Evolutionary conservation across 2,797 vertebrate genomes (phyloP).

Genomic region (Pseudochirops corinnae): DNA sequence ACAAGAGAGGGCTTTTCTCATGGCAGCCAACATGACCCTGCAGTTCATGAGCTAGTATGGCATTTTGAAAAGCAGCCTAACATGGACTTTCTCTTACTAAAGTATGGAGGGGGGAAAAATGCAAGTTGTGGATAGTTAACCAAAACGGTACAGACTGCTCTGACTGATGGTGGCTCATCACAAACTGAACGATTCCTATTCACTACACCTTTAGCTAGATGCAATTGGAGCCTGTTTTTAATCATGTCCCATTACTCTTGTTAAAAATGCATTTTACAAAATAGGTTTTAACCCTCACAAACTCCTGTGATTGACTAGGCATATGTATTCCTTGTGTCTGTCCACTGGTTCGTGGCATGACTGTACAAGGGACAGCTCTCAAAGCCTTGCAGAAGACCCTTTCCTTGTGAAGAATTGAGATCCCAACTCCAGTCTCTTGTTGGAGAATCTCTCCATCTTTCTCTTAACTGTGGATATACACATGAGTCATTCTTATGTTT

Average conservation of each 20-base stretch:
- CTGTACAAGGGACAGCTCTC: background rate
- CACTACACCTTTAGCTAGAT: background rate
- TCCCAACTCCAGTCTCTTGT: background rate
- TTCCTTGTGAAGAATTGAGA: background rate
- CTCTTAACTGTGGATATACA: background rate
- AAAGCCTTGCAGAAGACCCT: background rate
- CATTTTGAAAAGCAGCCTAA: background rate
- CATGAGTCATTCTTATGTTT: background rate
- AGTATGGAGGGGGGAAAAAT: background rate
- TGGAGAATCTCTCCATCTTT: background rate
- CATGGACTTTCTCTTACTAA: background rate
- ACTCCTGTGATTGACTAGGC: background rate
- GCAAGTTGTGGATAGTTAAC: background rate
- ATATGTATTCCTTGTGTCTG: background rate
- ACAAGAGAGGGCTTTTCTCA: background rate
- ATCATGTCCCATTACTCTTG: background rate
- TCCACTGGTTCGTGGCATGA: background rate
- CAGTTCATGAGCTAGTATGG: background rate
- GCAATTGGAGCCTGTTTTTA: background rate
- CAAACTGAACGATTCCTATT: background rate
- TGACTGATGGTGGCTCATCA: background rate
- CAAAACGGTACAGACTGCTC: background rate
- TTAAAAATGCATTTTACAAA: background rate
- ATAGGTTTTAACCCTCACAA: background rate
- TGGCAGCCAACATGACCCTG: background rate